A percentile compares a stretch with the other conserved stretches of the same genome.
These are phyloP conservation scores for Rhamnusium bicolor DNA, from an alignment of 2,888 invertebrate species.

Conservation along the genomic window DNA sequence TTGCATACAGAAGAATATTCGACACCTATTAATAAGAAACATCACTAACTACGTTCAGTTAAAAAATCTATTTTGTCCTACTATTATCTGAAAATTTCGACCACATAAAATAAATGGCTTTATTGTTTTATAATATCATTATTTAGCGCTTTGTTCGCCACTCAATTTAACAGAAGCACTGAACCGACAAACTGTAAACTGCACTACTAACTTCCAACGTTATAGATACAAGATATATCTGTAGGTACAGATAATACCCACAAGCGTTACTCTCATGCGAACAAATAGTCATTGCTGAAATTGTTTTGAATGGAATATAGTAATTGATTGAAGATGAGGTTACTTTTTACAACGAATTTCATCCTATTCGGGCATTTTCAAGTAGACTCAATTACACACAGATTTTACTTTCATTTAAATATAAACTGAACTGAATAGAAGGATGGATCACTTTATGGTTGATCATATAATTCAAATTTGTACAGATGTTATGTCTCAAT, in stretches of 20 bases:
- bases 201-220: conserved; percentile 9
- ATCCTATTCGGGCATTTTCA: too few species aligned
- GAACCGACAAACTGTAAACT: conserved; percentile 49
- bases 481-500: too few species aligned
- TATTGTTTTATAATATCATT: conserved; percentile 49
- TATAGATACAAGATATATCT: conserved; percentile 19
- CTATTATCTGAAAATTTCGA: conserved; percentile 21
- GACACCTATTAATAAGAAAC: neutral
- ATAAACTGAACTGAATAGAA: too few species aligned
- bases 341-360: too few species aligned
- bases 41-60: neutral
- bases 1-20: too few species aligned
- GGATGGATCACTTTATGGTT: too few species aligned
- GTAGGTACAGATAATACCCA: conserved; percentile 9
- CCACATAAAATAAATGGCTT: conserved; percentile 38
- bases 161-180: conserved; percentile 46
- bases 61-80: conserved; percentile 3
- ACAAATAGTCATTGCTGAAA: neutral
- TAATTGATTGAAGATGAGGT: too few species aligned
- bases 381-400: too few species aligned
- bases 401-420: too few species aligned
- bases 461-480: too few species aligned
- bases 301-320: neutral
- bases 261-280: neutral
- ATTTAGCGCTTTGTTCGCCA: conserved; percentile 42